A percentile compares a stretch with the other conserved stretches of the same genome.
Evolutionary conservation across 2,113 vertebrate genomes (phyloP).

Genomic region (Chionodraco myersi): DNA sequence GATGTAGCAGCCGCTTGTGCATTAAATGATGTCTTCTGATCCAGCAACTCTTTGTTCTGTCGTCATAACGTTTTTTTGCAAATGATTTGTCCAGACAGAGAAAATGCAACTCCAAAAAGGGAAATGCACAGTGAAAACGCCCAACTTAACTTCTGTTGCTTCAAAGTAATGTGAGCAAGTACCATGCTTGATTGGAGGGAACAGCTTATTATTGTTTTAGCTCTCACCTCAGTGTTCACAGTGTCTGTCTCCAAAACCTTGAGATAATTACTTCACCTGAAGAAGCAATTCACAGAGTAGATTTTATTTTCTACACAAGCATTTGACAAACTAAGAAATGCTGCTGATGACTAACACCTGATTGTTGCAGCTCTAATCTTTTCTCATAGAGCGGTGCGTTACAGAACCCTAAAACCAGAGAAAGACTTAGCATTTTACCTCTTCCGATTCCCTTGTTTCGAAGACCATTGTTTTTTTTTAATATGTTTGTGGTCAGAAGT

Average conservation of each 20-base stretch:
- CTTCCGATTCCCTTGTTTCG: no score
- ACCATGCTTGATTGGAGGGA: slow-evolving; percentile 18
- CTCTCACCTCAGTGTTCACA: neutral
- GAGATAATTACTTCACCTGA: neutral
- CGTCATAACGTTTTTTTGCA: neutral
- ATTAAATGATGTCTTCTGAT: slow-evolving; percentile 60
- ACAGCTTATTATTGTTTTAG: neutral
- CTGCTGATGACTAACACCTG: neutral
- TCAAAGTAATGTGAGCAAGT: slow-evolving; percentile 20
- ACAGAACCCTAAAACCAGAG: no score
- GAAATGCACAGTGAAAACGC: neutral
- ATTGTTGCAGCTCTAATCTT: neutral
- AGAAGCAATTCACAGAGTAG: neutral
- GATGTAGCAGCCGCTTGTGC: slow-evolving; percentile 32
- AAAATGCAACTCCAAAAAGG: slow-evolving; percentile 5
- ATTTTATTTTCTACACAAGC: neutral
- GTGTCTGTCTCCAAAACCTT: neutral
- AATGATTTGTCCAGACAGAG: slow-evolving; percentile 21
- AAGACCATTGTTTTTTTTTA: no score
- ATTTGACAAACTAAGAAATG: neutral
- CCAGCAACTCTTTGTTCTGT: slow-evolving; percentile 26
- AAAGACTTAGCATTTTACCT: no score
- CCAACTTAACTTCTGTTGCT: neutral
- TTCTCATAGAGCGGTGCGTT: no score
- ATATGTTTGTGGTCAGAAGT: no score